Evolutionary conservation across 2,113 vertebrate species (phyloP).

Genomic region (Pampusana beccarii): DNA sequence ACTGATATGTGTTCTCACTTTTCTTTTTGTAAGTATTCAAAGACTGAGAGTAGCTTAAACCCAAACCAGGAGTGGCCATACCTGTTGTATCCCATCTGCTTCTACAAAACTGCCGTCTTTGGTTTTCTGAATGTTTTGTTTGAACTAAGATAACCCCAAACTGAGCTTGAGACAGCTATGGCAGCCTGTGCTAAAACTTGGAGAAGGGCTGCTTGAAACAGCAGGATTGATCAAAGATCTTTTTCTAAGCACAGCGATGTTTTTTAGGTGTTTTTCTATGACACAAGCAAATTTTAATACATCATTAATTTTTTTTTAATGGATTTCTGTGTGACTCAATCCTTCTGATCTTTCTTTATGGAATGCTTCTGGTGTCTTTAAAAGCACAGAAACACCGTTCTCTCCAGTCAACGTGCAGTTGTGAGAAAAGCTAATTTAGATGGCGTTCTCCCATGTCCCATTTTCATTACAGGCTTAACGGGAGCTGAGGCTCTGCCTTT

Average conservation of each 20-base stretch:
- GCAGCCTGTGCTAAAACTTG: not conserved
- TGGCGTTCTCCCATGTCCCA: not conserved
- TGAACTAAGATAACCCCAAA: not conserved
- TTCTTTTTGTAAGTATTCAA: not conserved
- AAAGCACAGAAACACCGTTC: not conserved
- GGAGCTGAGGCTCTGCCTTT: not conserved
- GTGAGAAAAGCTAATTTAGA: not conserved
- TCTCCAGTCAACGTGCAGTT: not conserved
- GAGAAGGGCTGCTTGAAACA: not conserved
- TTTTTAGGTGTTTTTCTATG: not conserved
- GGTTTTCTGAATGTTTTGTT: not conserved
- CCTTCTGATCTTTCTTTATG: not conserved
- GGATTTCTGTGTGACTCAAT: not conserved
- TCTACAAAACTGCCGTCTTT: not conserved
- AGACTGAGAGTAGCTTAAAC: not conserved
- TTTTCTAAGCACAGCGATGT: not conserved
- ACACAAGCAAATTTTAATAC: not conserved
- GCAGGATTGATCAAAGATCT: not conserved
- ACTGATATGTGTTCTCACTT: not conserved
- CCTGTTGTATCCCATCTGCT: not conserved
- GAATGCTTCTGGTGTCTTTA: not conserved
- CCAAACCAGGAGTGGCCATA: not conserved
- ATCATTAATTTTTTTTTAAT: not conserved
- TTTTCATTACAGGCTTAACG: not conserved
- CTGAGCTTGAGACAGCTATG: fast-evolving